These are phyloP conservation scores for Euura saliciscinereae DNA, from an alignment of 1,140 invertebrate species.

Conservation along the genomic window DNA sequence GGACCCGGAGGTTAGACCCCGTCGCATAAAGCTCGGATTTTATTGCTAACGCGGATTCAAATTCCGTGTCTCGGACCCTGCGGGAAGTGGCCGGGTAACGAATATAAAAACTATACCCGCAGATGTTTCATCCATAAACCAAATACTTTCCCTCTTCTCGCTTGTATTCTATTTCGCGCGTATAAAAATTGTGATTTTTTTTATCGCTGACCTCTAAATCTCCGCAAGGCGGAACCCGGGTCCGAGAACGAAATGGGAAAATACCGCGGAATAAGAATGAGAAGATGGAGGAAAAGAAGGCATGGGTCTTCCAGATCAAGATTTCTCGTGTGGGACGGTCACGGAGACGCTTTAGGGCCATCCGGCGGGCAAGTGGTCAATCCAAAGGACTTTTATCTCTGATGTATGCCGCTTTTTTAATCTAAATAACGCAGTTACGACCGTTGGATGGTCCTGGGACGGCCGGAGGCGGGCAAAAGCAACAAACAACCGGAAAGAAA, in stretches of 20 bases:
- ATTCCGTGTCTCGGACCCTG: slow-evolving; percentile 42
- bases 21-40: slow-evolving; percentile 59
- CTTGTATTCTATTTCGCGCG: slow-evolving; percentile 41
- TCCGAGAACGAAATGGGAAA: background rate
- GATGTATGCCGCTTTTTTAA: slow-evolving; percentile 20
- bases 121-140: background rate
- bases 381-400: slow-evolving; percentile 55
- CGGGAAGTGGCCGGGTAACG: background rate
- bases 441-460: slow-evolving; percentile 3
- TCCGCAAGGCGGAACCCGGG: slow-evolving; percentile 12
- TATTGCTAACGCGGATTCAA: slow-evolving; percentile 58
- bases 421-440: slow-evolving; percentile 28
- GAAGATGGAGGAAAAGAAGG: background rate
- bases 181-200: slow-evolving; percentile 42
- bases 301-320: slow-evolving; percentile 21
- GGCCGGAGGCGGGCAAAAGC: background rate
- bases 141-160: background rate
- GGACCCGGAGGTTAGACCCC: slow-evolving; percentile 19
- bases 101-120: slow-evolving; percentile 5
- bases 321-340: slow-evolving; percentile 51
- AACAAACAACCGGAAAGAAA: no score
- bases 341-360: slow-evolving; percentile 54
- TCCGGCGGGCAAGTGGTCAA: slow-evolving; percentile 54
- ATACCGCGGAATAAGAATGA: slow-evolving; percentile 4
- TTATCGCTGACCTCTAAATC: slow-evolving; percentile 35